Conservation (phyloP, 2,113 vertebrate species). For the Elaphurus davidianus region DNA sequence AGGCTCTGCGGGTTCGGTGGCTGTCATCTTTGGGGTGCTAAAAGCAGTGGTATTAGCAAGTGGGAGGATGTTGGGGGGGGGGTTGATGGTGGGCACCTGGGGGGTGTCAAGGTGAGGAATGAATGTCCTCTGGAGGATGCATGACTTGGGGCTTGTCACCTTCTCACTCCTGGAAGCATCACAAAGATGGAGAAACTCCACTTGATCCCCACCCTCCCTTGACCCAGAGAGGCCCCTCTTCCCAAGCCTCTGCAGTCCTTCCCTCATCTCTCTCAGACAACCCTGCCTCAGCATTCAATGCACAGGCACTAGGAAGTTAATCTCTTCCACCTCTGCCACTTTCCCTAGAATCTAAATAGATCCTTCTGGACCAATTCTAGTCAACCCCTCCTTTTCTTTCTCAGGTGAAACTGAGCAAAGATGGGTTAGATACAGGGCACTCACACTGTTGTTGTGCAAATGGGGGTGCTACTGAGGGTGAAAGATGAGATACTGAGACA, state of each 20-base stretch:
- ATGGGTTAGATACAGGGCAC: fast-evolving
- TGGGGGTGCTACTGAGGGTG: background rate
- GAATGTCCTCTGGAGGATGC: background rate
- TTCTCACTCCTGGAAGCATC: background rate
- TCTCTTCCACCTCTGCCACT: background rate
- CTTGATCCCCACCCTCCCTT: background rate
- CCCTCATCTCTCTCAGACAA: background rate
- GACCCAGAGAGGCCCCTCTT: background rate
- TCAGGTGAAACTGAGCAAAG: background rate
- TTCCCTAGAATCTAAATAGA: background rate
- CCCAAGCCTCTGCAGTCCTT: background rate
- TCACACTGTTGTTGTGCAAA: fast-evolving
- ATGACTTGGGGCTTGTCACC: background rate
- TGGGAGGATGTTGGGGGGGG: background rate
- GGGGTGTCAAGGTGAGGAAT: background rate
- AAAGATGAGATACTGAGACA: background rate
- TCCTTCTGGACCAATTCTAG: background rate
- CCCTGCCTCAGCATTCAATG: background rate
- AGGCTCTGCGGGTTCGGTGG: background rate
- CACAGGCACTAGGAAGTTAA: no score
- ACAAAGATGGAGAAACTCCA: background rate
- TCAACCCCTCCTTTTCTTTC: background rate
- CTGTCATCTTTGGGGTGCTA: no score
- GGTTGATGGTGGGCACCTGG: background rate
- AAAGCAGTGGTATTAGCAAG: background rate